Evolutionary conservation across 2,888 invertebrate genomes (phyloP), one percentile per base, ranked within the genome.

Genomic region (Cylloceria caligata): DNA sequence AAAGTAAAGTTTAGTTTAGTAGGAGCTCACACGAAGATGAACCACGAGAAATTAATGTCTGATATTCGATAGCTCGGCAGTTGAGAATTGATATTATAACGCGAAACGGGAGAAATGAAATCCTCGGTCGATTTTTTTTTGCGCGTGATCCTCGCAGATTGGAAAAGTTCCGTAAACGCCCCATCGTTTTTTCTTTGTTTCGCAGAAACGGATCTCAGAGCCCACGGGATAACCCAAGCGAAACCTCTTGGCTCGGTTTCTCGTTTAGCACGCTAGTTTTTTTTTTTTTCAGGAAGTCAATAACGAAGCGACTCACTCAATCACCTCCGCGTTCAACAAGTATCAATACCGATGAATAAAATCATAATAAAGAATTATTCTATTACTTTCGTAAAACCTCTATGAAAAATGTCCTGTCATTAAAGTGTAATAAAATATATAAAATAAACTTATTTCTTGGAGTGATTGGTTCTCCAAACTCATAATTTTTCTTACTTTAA

Each of bases 61-160:
- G 67, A 80, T 83, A n/a, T 49, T 67, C 36, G 42, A 57, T 71
- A 57, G 57, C 65, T 39, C 21, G 36, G 65, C 71, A 49, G 72
- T 45, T 69, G 60, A 55, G 79, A 68, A 80, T 83, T 83, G 82
- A 83, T 83, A 68, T 45, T 30, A 49, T 49, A 55, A 34, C 30
- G 78, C 67, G n/a, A 24, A 21, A 27, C 60, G 21, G 30, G 69
- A 69, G 39, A 47, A 67, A 82, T 67, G 62, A 86, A 84, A 87
- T 85, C 86, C 85, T 86, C 86, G 86, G 87, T 87, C 85, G 87
- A 87, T 88, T 88, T 86, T 87, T 89, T 88, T 84, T 86, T 73
- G 84, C 88, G 87, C 88, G 87, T 86, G 88, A 90, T 87, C 86
- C 84, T 72, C 67, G 86, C 86, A 89, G 87, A 90, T 90, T 90